phyloP scores from a whole-genome alignment of 1,140 invertebrate species.

The Drosophila bocki region DNA sequence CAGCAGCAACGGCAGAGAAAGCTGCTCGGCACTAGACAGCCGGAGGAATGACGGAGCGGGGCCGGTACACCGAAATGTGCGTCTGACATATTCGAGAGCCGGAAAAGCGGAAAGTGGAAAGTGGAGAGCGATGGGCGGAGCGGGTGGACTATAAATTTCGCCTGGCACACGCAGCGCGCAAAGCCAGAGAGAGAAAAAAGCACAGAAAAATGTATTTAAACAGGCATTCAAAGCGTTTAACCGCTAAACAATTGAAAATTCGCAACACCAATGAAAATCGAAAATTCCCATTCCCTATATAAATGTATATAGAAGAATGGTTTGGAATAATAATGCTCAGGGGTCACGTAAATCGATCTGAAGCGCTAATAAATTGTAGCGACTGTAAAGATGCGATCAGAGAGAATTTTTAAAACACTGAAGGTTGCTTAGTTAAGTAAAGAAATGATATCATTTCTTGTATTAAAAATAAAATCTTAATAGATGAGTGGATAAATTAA shows the following conservation, averaged over 20 bases:
- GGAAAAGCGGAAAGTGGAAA: constrained; percentile 18
- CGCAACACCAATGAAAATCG: constrained; percentile 21
- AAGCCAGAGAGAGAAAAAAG: background rate
- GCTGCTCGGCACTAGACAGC: constrained; percentile 40
- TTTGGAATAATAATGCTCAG: no score
- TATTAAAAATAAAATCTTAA: background rate
- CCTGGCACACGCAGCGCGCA: constrained; percentile 35
- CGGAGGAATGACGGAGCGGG: constrained; percentile 12
- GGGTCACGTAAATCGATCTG: background rate
- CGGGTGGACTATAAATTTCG: constrained; percentile 41
- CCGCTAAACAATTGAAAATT: constrained; percentile 70
- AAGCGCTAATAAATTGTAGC: background rate
- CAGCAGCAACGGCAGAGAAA: constrained; percentile 23
- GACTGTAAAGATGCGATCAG: background rate
- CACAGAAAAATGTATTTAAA: constrained; percentile 46
- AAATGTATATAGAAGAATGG: background rate
- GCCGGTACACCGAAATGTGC: constrained; percentile 45
- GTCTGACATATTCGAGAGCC: constrained; percentile 61
- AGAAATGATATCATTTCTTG: background rate
- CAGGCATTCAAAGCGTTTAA: constrained; percentile 63
- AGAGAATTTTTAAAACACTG: no score
- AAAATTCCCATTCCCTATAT: constrained; percentile 5
- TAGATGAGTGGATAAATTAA: background rate
- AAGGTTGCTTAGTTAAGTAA: background rate
- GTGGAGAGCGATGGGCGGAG: constrained; percentile 20